Evolutionary conservation across 2,113 vertebrate species (phyloP).

Genomic region (Pterocles gutturalis): DNA sequence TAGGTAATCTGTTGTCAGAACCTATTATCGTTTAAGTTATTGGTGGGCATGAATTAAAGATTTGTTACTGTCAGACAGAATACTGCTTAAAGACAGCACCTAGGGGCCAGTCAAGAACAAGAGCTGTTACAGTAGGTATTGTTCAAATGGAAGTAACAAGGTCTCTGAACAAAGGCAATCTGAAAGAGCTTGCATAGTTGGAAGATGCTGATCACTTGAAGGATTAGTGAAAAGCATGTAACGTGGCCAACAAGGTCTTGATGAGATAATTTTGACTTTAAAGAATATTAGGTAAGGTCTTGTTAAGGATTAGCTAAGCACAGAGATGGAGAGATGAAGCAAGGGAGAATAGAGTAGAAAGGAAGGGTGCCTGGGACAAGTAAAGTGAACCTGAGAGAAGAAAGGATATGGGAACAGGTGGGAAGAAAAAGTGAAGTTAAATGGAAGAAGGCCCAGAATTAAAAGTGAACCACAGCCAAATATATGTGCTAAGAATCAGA

Average conservation of each 20-base stretch:
- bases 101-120: not conserved
- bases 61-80: slow-evolving; percentile 33
- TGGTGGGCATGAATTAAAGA: slow-evolving; percentile 53
- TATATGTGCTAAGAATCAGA: not conserved
- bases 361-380: not conserved
- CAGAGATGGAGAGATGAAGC: not conserved
- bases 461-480: not conserved
- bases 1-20: slow-evolving; percentile 50
- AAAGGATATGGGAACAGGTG: not conserved
- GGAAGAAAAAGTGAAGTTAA: not conserved
- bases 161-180: not conserved
- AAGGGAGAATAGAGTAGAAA: not conserved
- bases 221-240: not conserved
- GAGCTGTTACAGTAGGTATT: not conserved
- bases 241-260: not conserved
- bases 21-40: not conserved
- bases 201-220: not conserved
- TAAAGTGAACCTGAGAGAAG: not conserved
- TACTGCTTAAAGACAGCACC: not conserved
- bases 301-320: not conserved
- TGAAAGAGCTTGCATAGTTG: not conserved
- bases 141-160: slow-evolving; percentile 3
- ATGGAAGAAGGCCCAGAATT: not conserved
- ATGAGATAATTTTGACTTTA: not conserved
- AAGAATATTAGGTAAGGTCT: not conserved